Evolutionary conservation across 2,113 vertebrate genomes (phyloP).

Genomic region (Xenus cinereus): DNA sequence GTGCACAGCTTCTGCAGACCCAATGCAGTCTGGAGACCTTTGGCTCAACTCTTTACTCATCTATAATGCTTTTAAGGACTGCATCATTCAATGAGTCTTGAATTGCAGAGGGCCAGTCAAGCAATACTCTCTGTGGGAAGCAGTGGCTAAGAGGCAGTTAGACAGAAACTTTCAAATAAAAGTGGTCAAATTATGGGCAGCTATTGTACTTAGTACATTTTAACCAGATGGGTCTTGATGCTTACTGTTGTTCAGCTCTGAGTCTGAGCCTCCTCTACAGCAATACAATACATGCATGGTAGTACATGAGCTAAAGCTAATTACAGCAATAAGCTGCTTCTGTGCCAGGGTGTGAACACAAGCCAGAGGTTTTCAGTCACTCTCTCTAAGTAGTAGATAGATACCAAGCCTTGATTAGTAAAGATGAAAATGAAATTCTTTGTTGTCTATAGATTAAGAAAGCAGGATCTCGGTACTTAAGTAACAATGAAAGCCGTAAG

Average conservation of each 20-base stretch:
- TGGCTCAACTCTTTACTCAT: background rate
- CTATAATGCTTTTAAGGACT: background rate
- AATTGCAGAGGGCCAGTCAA: background rate
- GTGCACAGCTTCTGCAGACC: background rate
- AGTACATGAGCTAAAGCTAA: conserved; percentile 11
- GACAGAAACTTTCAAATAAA: background rate
- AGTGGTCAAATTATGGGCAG: background rate
- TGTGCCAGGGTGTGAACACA: conserved; percentile 3
- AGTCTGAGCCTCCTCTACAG: background rate
- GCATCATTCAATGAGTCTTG: background rate
- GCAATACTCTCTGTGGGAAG: background rate
- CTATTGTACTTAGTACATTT: background rate
- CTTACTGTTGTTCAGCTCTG: background rate
- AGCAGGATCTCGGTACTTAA: background rate
- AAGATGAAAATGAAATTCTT: background rate
- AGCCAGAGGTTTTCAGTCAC: background rate
- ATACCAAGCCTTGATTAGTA: conserved; percentile 1
- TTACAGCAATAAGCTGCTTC: conserved; percentile 13
- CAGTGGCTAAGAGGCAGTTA: background rate
- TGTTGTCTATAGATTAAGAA: background rate
- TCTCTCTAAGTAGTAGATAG: background rate
- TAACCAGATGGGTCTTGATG: background rate
- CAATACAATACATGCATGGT: background rate
- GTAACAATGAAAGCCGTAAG: background rate
- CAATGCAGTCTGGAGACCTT: background rate